Evolutionary conservation across 2,113 vertebrate genomes (phyloP).

Genomic region (Notothenia rossii): DNA sequence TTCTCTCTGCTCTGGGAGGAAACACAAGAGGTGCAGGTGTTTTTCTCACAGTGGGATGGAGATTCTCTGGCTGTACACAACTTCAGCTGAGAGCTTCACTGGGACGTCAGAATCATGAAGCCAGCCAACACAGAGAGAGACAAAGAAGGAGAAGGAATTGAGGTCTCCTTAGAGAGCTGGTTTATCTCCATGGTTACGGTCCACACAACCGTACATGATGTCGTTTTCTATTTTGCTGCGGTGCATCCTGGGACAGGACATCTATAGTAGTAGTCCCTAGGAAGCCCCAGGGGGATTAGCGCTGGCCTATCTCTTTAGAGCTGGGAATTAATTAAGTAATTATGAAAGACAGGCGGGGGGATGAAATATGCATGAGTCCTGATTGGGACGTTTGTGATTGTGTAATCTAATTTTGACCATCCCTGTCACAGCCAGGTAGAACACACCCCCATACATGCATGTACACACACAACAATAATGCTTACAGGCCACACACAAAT

Average conservation of each 20-base stretch:
- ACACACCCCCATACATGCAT: constrained; percentile 15
- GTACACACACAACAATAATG: constrained; percentile 23
- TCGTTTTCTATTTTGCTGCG: constrained; percentile 66
- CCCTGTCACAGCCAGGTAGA: constrained; percentile 70
- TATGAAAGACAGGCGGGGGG: constrained; percentile 77
- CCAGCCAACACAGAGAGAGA: constrained; percentile 20
- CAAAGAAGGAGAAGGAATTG: constrained; percentile 47
- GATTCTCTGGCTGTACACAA: constrained; percentile 41
- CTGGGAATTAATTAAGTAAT: constrained; percentile 88
- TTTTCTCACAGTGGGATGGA: constrained; percentile 37
- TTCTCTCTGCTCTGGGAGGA: constrained; percentile 44
- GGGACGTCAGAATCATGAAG: constrained; percentile 36
- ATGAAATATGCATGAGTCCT: constrained; percentile 86
- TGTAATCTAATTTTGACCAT: constrained; percentile 83
- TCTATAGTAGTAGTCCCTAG: constrained; percentile 55
- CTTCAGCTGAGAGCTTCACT: constrained; percentile 40
- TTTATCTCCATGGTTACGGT: constrained; percentile 74
- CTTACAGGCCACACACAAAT: constrained; percentile 38
- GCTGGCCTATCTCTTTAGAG: constrained; percentile 75
- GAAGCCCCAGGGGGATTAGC: constrained; percentile 78
- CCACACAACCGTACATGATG: constrained; percentile 45
- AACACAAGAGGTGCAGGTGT: constrained; percentile 7
- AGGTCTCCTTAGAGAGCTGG: constrained; percentile 57
- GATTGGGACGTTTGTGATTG: constrained; percentile 85
- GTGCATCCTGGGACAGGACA: constrained; percentile 73